Evolutionary conservation across 2,797 vertebrate species (phyloP), one percentile per base, ranked within the genome.

Genomic region (Sphaeramia orbicularis): DNA sequence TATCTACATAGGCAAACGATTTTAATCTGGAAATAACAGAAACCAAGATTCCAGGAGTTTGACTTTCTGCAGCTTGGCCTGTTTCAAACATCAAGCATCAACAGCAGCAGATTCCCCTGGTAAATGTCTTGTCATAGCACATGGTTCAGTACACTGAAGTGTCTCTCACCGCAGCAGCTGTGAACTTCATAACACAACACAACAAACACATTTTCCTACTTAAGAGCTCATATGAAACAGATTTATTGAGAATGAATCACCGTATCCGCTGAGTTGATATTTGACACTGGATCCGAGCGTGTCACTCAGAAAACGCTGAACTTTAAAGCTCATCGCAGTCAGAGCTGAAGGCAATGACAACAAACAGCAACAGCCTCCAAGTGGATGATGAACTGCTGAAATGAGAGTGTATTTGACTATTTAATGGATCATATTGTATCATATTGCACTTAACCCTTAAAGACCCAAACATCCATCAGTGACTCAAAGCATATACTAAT

Each of bases 191-290:
- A 21, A 21, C 19, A 52, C 42, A 53, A 38, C 44, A 53, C 45
- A 71, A 51, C 69, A 74, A 73, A 80, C 66, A 51, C 67, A 80
- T 79, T 77, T 85, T 86, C 69, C 19, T 86, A 11, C 18, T 8
- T 1, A 54, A 59, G 32, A 16, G 55, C 65, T 81, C 30, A 21
- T 68, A 60, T 53, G 47, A 74, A 74, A 78, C 59, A 50, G 21
- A 43, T 74, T 69, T 41, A 71, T 43, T 36, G 15, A 56, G 41
- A 38, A 63, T 10, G 48, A 69, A 9, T 41, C 1, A 2, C 4
- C 36, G 54, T 44, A 13, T 14, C 21, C 30, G 15, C 32, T 12
- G 12, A 55, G 50, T 2, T 19, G 30, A 57, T 56, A 38, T 71
- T 79, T 76, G 53, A 45, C 61, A 43, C 69, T 2, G 40, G 50